Conservation (phyloP, 2,888 invertebrate species). For the Torymus auratus region DNA sequence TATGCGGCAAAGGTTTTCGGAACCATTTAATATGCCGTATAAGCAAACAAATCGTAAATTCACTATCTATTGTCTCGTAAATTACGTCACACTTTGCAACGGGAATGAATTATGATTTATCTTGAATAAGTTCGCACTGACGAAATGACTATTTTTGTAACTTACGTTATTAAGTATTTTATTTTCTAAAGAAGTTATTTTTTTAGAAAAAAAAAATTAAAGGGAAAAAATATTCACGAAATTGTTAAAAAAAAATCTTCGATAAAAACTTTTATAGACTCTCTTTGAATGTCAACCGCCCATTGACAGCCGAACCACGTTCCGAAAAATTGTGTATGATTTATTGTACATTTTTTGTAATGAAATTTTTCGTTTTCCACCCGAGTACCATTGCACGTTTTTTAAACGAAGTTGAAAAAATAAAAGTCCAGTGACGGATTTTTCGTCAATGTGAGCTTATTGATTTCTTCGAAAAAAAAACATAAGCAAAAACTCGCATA, state of each 20-base stretch:
- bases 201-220: constrained; percentile 54
- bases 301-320: constrained; percentile 13
- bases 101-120: constrained; percentile 47
- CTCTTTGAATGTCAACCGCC: constrained; percentile 14
- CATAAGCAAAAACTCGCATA: constrained; percentile 36
- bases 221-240: constrained; percentile 27
- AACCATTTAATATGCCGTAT: constrained; percentile 37
- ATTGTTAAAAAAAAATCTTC: constrained; percentile 20
- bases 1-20: constrained; percentile 45
- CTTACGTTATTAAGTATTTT: constrained; percentile 54
- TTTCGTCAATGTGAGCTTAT: constrained; percentile 61
- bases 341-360: constrained; percentile 43
- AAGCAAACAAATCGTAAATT: constrained; percentile 50
- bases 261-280: constrained; percentile 42
- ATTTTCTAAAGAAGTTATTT: constrained; percentile 54
- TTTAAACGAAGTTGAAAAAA: constrained; percentile 38
- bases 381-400: constrained; percentile 39
- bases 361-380: constrained; percentile 36
- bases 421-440: constrained; percentile 32
- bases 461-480: constrained; percentile 43
- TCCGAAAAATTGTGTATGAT: constrained; percentile 40
- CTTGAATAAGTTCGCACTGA: constrained; percentile 63
- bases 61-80: constrained; percentile 55
- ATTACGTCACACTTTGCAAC: constrained; percentile 54
- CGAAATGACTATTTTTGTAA: constrained; percentile 61